Base-by-base conservation (phyloP, 2,888 invertebrate genomes). In the Yponomeuta plumbellus region DNA sequence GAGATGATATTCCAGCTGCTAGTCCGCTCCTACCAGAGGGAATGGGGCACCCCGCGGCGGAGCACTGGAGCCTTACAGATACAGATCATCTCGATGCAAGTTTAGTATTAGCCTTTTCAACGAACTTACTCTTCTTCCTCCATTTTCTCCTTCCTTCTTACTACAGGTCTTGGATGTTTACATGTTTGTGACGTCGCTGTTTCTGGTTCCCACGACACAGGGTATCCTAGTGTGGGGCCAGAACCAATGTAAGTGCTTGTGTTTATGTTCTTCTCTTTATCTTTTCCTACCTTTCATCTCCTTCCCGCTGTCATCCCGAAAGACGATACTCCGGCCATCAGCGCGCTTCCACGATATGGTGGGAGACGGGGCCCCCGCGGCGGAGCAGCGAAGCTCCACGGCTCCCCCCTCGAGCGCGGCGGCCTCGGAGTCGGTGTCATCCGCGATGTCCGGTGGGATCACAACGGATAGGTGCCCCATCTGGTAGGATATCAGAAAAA, bases 391-490 rank as follows among this genome's bases (percentile, higher is more conserved):
- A 20, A 97, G 91, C 71, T 94, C 92, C 67, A 97, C 94, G 0
- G 94, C 93, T 0, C 96, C 97, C 0, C 96, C 96, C 83, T 97
- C 97, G 13, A 94, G 92, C 1, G 96, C 94, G 68, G 95, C 94
- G 21, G 94, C 94, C 70, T 95, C 95, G 8, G 95, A 88, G 0
- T 84, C 85, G 11, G 87, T 85, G 39, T 81, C 88, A 70, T 93
- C 93, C 64, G 96, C 92, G 72, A 97, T 97, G 83, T 97, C 96
- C 61, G 97, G 97, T 6, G 97, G 96, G 75, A 97, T 95, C 72
- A 97, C 96, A 71, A 97, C 97, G 79, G 96, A 95, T 76, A 97
- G 93, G 75, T 95, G 93, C 63, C 97, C 97, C 92, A 96, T 96
- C 97, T 97, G 88, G 26, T 79, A 80, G 73, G 68, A 17, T 17